phyloP scores from a whole-genome alignment of 2,113 vertebrate species.

The Pelusios castaneus region DNA sequence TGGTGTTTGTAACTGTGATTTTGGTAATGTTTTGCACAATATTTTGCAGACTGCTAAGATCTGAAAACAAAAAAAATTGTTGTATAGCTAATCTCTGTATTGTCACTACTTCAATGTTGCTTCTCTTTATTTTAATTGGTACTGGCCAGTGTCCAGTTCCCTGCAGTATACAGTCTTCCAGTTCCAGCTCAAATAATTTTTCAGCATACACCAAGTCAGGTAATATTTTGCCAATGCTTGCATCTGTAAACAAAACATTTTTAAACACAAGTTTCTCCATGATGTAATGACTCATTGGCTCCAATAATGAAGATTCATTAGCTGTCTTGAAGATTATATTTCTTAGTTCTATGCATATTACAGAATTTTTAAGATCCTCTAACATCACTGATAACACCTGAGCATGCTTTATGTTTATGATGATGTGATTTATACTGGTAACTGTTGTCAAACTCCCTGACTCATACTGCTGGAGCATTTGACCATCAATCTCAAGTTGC shows the following conservation, averaged over 20 bases:
- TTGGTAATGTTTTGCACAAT: slow-evolving; percentile 53
- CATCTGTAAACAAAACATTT: slow-evolving; percentile 49
- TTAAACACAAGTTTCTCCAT: slow-evolving; percentile 66
- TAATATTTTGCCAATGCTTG: not conserved
- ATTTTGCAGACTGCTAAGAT: not conserved
- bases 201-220: slow-evolving; percentile 26
- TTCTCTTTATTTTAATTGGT: not conserved
- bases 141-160: slow-evolving; percentile 26
- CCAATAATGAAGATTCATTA: not conserved
- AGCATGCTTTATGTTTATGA: slow-evolving; percentile 50
- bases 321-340: not conserved
- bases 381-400: slow-evolving; percentile 57
- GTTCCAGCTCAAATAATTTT: slow-evolving; percentile 51
- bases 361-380: slow-evolving; percentile 67
- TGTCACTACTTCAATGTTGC: slow-evolving; percentile 27
- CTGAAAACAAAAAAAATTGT: slow-evolving; percentile 65
- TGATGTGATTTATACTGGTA: slow-evolving; percentile 54
- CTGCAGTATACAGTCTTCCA: slow-evolving; percentile 63
- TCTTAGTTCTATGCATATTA: slow-evolving; percentile 72
- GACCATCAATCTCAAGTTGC: slow-evolving; percentile 73
- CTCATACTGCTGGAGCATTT: slow-evolving; percentile 68
- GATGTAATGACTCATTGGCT: not conserved
- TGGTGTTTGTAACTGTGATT: slow-evolving; percentile 73
- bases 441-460: slow-evolving; percentile 60
- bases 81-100: slow-evolving; percentile 55